Base-by-base conservation (phyloP, 2,113 vertebrate genomes). In the Cottus gobio region DNA sequence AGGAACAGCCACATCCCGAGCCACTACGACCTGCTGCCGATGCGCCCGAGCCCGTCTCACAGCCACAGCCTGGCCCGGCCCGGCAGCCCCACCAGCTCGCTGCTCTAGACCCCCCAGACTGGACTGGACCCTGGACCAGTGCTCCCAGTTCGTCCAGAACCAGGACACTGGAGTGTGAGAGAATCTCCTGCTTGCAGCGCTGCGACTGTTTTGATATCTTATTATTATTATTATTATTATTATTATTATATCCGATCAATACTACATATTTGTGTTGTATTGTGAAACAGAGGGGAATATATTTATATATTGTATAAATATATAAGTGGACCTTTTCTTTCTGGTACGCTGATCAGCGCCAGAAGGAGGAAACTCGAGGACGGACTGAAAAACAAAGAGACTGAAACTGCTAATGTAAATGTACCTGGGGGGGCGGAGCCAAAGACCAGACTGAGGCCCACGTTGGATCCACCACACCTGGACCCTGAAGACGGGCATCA, bases 1-100 rank as follows among this genome's bases (percentile, higher is more conserved):
- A 95, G 94, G 91, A 98, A 97, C 95, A 97, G 97, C 74, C 96
- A 97, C 94, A 97, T 99, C 87, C 97, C 96, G 4, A 91, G 96
- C 44, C 97, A 98, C 93, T 99, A 98, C 4, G 97, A 98, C 95
- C 94, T 99, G 48, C 96, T 98, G 83, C 97, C 97, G 0, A 88
- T 96, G 20, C 93, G 96, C 75, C 95, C 95, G 80, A 97, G 96
- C 89, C 96, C 96, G 0, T 78, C 91, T 11, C 91, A 96, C 96
- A 96, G 96, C 71, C 95, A 96, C 65, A 81, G 73, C 75, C 80
- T 83, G 22, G 20, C 65, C 39, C 42, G 57, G 30, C 96, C 94
- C 71, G 96, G 95, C 85, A 96, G 95, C 92, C 96, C 95, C 85
- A 91, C 92, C 81, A 89, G 92, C 88, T 93, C 92, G 0, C 90